These are phyloP conservation scores for Sinohyriopsis cumingii DNA, from an alignment of 2,888 invertebrate species.

Conservation along the genomic window DNA sequence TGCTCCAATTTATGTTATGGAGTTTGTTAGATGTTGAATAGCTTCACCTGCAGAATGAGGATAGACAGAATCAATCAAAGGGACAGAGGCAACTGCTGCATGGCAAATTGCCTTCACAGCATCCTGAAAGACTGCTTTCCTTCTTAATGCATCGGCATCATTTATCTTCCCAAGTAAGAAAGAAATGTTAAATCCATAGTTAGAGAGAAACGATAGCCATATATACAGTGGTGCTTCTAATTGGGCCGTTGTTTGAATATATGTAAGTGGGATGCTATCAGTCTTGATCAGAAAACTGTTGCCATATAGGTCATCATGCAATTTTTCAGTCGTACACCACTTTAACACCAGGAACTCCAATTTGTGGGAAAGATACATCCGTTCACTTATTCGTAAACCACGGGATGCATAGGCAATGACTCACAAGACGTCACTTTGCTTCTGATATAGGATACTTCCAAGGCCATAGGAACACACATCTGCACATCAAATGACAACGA, in stretches of 20 bases:
- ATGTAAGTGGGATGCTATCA: neutral
- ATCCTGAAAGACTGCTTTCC: no score
- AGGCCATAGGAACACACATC: constrained; percentile 2
- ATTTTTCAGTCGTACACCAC: neutral
- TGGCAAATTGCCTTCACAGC: no score
- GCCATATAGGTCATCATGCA: neutral
- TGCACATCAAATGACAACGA: neutral
- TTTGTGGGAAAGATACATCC: neutral
- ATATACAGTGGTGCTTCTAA: constrained; percentile 1
- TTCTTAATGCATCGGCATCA: no score
- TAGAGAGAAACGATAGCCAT: constrained; percentile 4
- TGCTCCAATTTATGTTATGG: neutral
- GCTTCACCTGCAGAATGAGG: no score
- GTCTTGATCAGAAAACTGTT: neutral
- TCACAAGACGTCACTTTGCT: neutral
- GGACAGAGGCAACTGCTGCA: no score
- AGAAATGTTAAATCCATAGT: constrained; percentile 1
- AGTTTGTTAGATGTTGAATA: no score
- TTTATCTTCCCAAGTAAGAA: no score
- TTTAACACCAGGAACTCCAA: neutral
- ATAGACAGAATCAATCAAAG: no score
- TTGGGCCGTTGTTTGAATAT: neutral
- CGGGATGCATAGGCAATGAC: neutral
- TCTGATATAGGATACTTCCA: constrained; percentile 7
- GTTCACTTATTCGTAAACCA: neutral